A percentile compares a stretch with the other conserved stretches of the same genome.
These are phyloP conservation scores for Rhinichthys klamathensis DNA, from an alignment of 2,113 vertebrate species.

Conservation along the genomic window DNA sequence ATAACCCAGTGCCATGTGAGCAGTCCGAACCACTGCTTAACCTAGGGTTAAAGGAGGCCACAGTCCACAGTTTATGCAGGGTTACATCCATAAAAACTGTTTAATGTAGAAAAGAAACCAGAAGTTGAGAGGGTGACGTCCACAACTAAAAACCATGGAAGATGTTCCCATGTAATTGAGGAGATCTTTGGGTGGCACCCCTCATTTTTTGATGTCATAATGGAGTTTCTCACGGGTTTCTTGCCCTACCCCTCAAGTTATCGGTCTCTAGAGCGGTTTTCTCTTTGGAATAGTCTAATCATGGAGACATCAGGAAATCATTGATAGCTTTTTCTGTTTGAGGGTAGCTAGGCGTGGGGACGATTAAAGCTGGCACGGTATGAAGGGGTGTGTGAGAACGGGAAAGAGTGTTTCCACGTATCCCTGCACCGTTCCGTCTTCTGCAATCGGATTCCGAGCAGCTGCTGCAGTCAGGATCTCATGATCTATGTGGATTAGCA, in stretches of 20 bases:
- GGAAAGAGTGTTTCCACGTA: slow-evolving; percentile 35
- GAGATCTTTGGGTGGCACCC: background rate
- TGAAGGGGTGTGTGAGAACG: slow-evolving; percentile 35
- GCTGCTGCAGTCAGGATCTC: slow-evolving; percentile 48
- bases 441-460: slow-evolving; percentile 39
- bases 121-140: background rate
- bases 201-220: background rate
- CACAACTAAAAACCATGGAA: background rate
- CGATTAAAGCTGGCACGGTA: background rate
- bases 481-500: slow-evolving; percentile 29
- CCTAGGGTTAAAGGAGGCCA: background rate
- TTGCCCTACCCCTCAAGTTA: background rate
- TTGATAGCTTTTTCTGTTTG: slow-evolving; percentile 16
- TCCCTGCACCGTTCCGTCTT: background rate
- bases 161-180: background rate
- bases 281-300: slow-evolving; percentile 1
- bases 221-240: background rate
- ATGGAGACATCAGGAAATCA: slow-evolving; percentile 4
- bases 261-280: slow-evolving; percentile 17
- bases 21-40: background rate
- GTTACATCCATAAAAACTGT: background rate
- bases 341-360: background rate
- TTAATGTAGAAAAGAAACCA: background rate
- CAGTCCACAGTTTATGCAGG: background rate
- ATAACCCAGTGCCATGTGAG: background rate